Evolutionary conservation across 2,888 invertebrate species (phyloP).

Genomic region (Sphaerophoria taeniata): DNA sequence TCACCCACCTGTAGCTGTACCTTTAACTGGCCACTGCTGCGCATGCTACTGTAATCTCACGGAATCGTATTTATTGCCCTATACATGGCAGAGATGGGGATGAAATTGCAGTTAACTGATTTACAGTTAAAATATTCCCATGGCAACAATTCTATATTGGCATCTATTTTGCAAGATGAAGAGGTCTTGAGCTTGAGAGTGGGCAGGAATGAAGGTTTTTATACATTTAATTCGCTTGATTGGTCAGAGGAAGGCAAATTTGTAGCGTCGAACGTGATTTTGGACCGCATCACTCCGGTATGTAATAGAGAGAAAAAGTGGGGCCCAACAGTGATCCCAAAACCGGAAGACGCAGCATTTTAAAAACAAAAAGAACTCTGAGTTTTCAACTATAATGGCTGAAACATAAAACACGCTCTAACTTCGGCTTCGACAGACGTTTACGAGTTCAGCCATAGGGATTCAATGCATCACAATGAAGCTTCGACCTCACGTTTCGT

Average conservation of each 20-base stretch:
- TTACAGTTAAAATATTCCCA: constrained; percentile 65
- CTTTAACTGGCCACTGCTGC: not conserved
- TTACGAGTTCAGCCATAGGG: no score
- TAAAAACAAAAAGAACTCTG: no score
- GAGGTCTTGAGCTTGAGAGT: constrained; percentile 11
- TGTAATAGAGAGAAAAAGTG: not conserved
- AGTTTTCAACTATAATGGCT: no score
- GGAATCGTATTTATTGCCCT: constrained; percentile 60
- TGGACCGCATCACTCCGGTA: not conserved
- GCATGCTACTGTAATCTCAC: constrained; percentile 51
- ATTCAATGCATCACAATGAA: no score
- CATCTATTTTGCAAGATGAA: constrained; percentile 23
- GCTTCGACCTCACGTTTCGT: no score
- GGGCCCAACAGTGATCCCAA: constrained; percentile 1
- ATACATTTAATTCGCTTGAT: constrained; percentile 40
- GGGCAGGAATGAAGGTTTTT: constrained; percentile 20
- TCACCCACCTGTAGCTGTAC: constrained; percentile 47
- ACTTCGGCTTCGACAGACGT: no score
- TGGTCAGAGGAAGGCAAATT: not conserved
- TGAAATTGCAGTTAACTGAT: constrained; percentile 57
- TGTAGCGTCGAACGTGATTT: not conserved
- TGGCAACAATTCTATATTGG: constrained; percentile 37
- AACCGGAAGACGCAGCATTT: no score
- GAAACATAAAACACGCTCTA: no score
- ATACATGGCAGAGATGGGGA: constrained; percentile 51